Conservation (phyloP, 2,113 vertebrate species). For the Vidua macroura region DNA sequence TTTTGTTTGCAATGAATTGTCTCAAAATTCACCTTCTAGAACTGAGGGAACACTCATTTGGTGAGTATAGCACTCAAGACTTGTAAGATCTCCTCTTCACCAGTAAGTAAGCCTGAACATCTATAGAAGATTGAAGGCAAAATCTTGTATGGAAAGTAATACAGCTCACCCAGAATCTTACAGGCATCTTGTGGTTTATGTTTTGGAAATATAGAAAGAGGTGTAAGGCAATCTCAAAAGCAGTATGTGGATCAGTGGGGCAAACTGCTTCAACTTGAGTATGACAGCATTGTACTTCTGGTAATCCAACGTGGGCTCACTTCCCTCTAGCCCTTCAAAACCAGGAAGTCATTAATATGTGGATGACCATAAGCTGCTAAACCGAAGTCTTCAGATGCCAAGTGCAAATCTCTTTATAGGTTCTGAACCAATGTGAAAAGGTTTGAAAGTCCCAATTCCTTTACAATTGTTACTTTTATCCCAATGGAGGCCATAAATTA, state of each 20-base stretch:
- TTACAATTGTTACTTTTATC: not conserved
- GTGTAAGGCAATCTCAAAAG: not conserved
- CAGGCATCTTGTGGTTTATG: not conserved
- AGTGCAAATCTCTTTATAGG: not conserved
- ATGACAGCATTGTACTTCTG: not conserved
- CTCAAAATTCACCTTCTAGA: not conserved
- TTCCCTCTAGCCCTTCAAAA: not conserved
- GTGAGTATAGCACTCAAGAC: not conserved
- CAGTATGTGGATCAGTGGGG: not conserved
- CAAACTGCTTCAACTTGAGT: not conserved
- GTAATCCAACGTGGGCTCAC: not conserved
- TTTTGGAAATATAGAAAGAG: not conserved
- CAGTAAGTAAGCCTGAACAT: not conserved
- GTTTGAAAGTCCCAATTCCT: not conserved
- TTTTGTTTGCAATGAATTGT: not conserved
- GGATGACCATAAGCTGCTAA: not conserved
- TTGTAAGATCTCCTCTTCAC: not conserved
- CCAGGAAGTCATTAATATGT: not conserved
- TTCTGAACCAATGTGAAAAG: not conserved
- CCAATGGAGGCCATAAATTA: not conserved
- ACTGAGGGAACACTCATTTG: not conserved
- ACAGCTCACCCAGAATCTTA: accelerated
- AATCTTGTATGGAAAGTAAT: not conserved
- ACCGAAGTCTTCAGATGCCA: not conserved
- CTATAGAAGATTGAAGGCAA: not conserved